Evolutionary conservation across 1,140 invertebrate genomes (phyloP).

Genomic region (Formica exsecta): DNA sequence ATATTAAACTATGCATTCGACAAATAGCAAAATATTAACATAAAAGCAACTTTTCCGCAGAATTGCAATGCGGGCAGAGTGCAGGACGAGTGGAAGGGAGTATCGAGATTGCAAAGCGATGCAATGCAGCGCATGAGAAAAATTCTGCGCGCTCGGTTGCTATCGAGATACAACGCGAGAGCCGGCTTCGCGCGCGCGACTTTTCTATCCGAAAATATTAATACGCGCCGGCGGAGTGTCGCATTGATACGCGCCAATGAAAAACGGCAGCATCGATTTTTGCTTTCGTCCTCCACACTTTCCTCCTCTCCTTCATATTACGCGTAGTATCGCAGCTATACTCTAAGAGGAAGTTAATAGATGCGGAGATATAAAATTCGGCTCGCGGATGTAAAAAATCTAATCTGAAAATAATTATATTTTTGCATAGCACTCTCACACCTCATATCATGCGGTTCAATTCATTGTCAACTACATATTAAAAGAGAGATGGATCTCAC

Average conservation of each 20-base stretch:
- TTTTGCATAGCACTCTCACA: no score
- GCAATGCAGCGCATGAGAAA: slow-evolving; percentile 9
- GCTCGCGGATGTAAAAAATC: neutral
- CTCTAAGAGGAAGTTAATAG: neutral
- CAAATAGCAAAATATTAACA: slow-evolving; percentile 31
- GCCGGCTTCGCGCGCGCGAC: slow-evolving; percentile 47
- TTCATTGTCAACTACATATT: no score
- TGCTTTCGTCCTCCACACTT: neutral
- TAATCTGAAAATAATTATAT: slow-evolving; percentile 26
- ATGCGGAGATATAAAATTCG: slow-evolving; percentile 5
- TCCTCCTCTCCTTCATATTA: neutral
- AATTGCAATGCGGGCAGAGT: slow-evolving; percentile 1
- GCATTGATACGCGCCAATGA: slow-evolving; percentile 56
- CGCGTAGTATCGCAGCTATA: slow-evolving; percentile 9
- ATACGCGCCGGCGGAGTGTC: slow-evolving; percentile 57
- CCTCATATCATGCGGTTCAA: no score
- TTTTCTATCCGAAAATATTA: slow-evolving; percentile 62
- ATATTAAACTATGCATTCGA: neutral
- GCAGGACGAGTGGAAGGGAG: neutral
- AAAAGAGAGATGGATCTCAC: no score
- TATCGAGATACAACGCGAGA: slow-evolving; percentile 44
- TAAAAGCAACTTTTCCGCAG: slow-evolving; percentile 6
- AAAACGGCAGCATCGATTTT: slow-evolving; percentile 57
- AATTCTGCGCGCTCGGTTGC: slow-evolving; percentile 8
- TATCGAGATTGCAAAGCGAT: slow-evolving; percentile 30